Conservation (phyloP, 2,888 invertebrate species). For the Unio pictorum region DNA sequence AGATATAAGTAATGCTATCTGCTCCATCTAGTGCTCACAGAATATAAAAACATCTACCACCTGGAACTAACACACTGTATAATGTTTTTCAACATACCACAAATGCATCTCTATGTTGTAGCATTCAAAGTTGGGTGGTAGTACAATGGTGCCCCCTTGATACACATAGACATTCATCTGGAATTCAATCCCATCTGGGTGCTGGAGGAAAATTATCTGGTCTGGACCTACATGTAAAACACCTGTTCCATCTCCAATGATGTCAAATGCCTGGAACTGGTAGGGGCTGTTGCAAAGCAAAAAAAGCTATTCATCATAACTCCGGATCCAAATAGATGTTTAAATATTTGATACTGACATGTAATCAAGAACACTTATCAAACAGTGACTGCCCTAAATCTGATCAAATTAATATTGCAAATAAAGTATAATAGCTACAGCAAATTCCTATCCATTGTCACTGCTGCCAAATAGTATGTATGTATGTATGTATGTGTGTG, state of each 20-base stretch:
- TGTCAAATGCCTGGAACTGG: constrained; percentile 29
- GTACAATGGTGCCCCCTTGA: constrained; percentile 45
- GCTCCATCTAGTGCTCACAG: no score
- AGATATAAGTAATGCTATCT: no score
- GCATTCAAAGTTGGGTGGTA: constrained; percentile 50
- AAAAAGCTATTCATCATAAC: not conserved
- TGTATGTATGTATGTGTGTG: no score
- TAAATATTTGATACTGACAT: not conserved
- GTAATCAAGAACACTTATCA: not conserved
- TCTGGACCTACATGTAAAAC: constrained; percentile 49
- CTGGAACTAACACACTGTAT: no score
- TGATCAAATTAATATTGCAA: no score
- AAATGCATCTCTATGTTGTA: constrained; percentile 36
- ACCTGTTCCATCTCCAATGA: constrained; percentile 50
- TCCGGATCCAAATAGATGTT: not conserved
- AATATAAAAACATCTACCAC: no score
- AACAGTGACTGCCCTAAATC: no score
- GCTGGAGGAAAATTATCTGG: constrained; percentile 42
- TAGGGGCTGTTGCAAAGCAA: constrained; percentile 18
- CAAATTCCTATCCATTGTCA: no score
- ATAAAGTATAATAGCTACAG: no score
- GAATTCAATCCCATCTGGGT: constrained; percentile 47
- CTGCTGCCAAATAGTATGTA: no score
- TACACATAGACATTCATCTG: constrained; percentile 52
- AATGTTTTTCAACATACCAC: constrained; percentile 27